Evolutionary conservation across 2,888 invertebrate genomes (phyloP).

Genomic region (Eurytoma adleriae): DNA sequence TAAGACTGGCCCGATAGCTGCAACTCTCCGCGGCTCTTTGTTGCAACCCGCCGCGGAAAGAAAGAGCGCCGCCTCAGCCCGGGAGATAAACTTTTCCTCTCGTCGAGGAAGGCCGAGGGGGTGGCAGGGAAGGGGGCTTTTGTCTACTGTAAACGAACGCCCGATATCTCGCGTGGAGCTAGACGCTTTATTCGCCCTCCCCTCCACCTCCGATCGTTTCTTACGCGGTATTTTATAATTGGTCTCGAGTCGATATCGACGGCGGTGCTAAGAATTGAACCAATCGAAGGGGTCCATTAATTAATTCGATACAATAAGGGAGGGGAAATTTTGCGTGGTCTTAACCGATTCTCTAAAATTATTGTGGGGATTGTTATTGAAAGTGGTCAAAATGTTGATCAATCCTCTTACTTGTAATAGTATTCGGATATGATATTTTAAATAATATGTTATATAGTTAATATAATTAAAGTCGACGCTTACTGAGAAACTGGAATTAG

Average conservation of each 20-base stretch:
- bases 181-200: constrained; percentile 24
- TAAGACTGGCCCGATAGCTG: constrained; percentile 74
- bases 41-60: constrained; percentile 61
- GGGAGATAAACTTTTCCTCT: constrained; percentile 49
- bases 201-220: not conserved
- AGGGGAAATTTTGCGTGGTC: not conserved
- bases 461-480: no score
- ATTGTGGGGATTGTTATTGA: no score
- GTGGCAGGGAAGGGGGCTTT: constrained; percentile 63
- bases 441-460: no score
- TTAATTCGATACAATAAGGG: constrained; percentile 21
- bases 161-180: constrained; percentile 16
- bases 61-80: constrained; percentile 44
- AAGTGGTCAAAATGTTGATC: no score
- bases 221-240: constrained; percentile 43
- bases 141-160: constrained; percentile 70
- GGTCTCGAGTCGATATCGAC: constrained; percentile 4
- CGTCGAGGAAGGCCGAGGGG: constrained; percentile 52
- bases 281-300: constrained; percentile 43
- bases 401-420: no score
- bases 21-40: constrained; percentile 69
- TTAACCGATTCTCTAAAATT: no score
- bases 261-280: constrained; percentile 7
- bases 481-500: no score
- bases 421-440: no score